Percentiles rank a stretch among this genome's conserved stretches.
Evolutionary conservation across 2,113 vertebrate genomes (phyloP).

Genomic region (Oenanthe oenanthe): DNA sequence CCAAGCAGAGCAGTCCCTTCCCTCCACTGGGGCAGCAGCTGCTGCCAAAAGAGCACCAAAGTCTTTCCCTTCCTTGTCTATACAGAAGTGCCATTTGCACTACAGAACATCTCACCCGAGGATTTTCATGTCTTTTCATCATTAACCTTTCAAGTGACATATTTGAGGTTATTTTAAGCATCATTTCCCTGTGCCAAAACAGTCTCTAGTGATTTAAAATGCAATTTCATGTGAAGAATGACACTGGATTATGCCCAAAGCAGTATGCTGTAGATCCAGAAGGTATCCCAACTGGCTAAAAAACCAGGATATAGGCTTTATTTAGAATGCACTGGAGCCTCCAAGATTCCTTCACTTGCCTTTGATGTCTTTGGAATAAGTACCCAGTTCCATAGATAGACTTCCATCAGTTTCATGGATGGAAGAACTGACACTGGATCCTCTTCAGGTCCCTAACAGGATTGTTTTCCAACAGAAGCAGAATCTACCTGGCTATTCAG

Average conservation of each 20-base stretch:
- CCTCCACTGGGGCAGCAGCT: not conserved
- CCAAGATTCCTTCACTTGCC: not conserved
- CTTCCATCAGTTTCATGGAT: not conserved
- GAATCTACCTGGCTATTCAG: not conserved
- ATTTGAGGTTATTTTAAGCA: slow-evolving; percentile 37
- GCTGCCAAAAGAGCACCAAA: slow-evolving; percentile 5
- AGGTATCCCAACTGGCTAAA: not conserved
- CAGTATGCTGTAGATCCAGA: not conserved
- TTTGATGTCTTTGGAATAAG: not conserved
- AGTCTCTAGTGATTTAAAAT: slow-evolving; percentile 21
- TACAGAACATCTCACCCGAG: slow-evolving; percentile 44
- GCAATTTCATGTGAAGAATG: slow-evolving; percentile 19
- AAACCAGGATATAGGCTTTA: not conserved
- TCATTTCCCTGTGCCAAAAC: slow-evolving; percentile 9
- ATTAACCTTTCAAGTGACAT: slow-evolving; percentile 33
- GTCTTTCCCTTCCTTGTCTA: not conserved
- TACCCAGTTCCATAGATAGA: not conserved
- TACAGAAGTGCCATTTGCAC: slow-evolving; percentile 1
- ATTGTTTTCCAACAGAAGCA: not conserved
- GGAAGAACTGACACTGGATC: not conserved
- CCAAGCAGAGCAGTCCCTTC: not conserved
- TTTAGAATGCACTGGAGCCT: not conserved
- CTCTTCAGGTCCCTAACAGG: not conserved
- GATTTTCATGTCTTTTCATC: slow-evolving; percentile 30
- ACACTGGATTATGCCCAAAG: slow-evolving; percentile 23